phyloP scores from a whole-genome alignment of 2,797 vertebrate species.

The Ibycter americanus region DNA sequence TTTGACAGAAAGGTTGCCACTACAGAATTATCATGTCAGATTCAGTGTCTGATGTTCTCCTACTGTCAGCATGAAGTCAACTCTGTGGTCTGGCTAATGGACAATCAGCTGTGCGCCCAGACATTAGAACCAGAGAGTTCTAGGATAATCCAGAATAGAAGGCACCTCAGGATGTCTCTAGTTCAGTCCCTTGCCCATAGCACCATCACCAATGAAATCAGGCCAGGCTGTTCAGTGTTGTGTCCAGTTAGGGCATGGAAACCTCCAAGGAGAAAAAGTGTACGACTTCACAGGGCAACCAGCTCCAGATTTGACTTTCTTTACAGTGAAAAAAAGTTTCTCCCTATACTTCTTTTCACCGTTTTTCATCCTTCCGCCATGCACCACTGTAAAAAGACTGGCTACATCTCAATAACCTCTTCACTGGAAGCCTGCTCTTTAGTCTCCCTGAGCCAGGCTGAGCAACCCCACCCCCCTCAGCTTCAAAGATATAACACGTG shows the following conservation, averaged over 20 bases:
- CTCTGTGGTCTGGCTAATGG: not conserved
- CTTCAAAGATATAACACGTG: not conserved
- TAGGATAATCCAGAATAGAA: not conserved
- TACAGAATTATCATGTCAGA: not conserved
- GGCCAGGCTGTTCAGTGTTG: not conserved
- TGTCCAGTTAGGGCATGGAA: not conserved
- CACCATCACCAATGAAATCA: not conserved
- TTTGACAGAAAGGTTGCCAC: not conserved
- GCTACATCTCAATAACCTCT: not conserved
- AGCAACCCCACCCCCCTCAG: not conserved
- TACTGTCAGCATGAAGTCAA: rapidly evolving
- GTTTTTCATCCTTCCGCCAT: not conserved
- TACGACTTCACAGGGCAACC: not conserved
- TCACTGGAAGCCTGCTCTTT: not conserved
- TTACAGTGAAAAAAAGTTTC: not conserved
- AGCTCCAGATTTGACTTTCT: not conserved
- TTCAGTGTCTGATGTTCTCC: not conserved
- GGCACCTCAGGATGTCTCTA: not conserved
- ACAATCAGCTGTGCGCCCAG: not conserved
- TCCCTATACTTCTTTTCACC: not conserved
- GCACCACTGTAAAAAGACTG: not conserved
- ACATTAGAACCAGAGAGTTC: not conserved
- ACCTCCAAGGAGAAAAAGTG: not conserved
- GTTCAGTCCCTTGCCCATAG: not conserved
- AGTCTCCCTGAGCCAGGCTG: not conserved